Evolutionary conservation across 92 coral and sea anemone genomes (phyloP), one percentile per base, ranked within the genome.

Genomic region (Hydrozoanthus gracilis): DNA sequence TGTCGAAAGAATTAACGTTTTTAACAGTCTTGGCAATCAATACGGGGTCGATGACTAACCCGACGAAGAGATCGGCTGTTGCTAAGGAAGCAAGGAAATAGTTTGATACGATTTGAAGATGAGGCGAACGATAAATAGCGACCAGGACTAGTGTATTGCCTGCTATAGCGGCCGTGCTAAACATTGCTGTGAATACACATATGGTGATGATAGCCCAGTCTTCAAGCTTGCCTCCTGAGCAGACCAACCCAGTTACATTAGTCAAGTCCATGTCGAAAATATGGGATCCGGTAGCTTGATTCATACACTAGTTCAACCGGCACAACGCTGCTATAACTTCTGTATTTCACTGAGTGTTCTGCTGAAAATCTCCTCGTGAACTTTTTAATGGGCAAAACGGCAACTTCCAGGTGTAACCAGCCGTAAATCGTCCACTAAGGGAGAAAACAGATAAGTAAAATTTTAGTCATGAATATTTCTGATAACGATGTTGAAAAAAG

Each of bases 41-140:
- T 76, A 94, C 67, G 0, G 98, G 98, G 49, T 88, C 86, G 64
- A 94, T 75, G 4, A 94, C 64, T 15, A 91, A 15, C 3, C 98
- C 98, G 3, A 94, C 98, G 7, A 90, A 91, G 60, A 92, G 83
- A 69, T 94, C 98, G 3, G 95, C 95, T 13, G 83, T 90, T 3
- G 95, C 98, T 44, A 94, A 50, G 46, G 96, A 93, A 15, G 91
- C 95, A 20, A 94, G 93, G 88, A 90, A 92, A 54, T 83, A 92
- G 72, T 94, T 94, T n/a, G 98, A 92, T 4, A 88, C 83, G 16
- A 92, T 73, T 44, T 89, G 95, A 39, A 94, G 88, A n/a, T 88
- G 71, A 4, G 89, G 88, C 0, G 93, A 92, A 44, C 83, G 92
- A 69, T 82, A 91, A 48, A 94, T 86, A 11, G 98, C 88, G 4